Conservation (phyloP, 2,888 invertebrate genomes). For the Cryptocephalus moraei region DNA sequence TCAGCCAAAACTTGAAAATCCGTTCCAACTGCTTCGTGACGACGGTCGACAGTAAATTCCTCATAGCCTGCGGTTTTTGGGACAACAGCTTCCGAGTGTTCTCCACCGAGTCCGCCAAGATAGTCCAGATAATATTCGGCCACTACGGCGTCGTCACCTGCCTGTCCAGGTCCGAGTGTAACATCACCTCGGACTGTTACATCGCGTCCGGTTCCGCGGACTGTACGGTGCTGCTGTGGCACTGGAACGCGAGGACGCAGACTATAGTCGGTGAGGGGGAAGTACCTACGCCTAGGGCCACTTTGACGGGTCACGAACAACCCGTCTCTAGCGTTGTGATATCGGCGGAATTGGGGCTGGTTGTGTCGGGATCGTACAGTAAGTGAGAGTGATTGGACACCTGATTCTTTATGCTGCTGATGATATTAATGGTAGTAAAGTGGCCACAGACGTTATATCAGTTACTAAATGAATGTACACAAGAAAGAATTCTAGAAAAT, state of each 20-base stretch:
- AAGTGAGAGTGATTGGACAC: too few relatives aligned
- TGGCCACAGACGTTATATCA: too few relatives aligned
- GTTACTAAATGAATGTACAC: too few relatives aligned
- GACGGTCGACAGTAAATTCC: conserved; percentile 92
- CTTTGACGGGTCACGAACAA: conserved; percentile 95
- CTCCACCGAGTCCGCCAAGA: conserved; percentile 93
- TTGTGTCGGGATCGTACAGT: conserved; percentile 84
- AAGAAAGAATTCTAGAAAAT: too few relatives aligned
- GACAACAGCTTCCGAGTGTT: conserved; percentile 98
- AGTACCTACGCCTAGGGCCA: conserved; percentile 89
- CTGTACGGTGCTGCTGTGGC: conserved; percentile 97
- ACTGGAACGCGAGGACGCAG: conserved; percentile 96
- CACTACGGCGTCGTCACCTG: conserved; percentile 99
- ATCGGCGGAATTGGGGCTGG: conserved; percentile 94
- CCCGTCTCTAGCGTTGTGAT: conserved; percentile 92
- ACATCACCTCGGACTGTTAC: conserved; percentile 98
- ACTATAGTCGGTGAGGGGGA: conserved; percentile 96
- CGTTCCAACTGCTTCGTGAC: conserved; percentile 94
- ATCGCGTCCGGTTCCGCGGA: conserved; percentile 97
- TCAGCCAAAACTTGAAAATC: conserved; percentile 92
- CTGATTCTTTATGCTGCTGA: too few relatives aligned
- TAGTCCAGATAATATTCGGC: conserved; percentile 96
- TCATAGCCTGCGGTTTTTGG: conserved; percentile 98
- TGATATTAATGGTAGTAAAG: too few relatives aligned
- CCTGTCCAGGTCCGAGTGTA: conserved; percentile 93